Evolutionary conservation across 1,140 invertebrate genomes (phyloP).

Genomic region (Pygmarrhopalites habei): DNA sequence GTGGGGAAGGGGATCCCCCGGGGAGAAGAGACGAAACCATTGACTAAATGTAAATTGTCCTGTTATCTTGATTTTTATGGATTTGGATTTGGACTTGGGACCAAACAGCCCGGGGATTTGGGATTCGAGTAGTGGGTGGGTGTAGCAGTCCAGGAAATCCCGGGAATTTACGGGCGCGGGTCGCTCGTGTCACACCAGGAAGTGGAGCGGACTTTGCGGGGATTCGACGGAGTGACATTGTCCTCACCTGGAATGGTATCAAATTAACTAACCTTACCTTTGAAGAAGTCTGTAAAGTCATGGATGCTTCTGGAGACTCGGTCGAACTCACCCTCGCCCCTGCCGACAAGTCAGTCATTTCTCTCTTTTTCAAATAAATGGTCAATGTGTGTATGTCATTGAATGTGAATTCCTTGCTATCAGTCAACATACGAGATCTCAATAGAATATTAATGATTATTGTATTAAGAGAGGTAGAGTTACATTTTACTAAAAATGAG

Average conservation of each 20-base stretch:
- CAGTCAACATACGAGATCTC: too few species aligned
- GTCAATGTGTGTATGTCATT: neutral
- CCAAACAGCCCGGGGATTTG: constrained; percentile 80
- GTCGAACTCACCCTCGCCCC: constrained; percentile 56
- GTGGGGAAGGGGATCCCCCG: neutral
- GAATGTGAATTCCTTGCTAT: too few species aligned
- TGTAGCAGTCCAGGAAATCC: constrained; percentile 30
- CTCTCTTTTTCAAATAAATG: constrained; percentile 6
- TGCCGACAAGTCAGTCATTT: constrained; percentile 34
- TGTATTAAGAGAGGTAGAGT: too few species aligned
- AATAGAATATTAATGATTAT: too few species aligned
- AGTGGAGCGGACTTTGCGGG: constrained; percentile 82
- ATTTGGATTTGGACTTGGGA: too few species aligned
- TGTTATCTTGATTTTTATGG: neutral
- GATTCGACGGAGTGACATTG: constrained; percentile 71
- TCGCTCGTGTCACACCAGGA: constrained; percentile 82
- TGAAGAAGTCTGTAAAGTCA: constrained; percentile 75
- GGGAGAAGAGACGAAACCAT: neutral
- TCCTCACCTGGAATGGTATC: constrained; percentile 75
- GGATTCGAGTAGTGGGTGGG: constrained; percentile 86
- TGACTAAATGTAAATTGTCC: neutral
- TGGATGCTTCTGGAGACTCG: constrained; percentile 70
- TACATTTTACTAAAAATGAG: too few species aligned
- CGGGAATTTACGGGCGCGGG: constrained; percentile 66
- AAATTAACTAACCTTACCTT: constrained; percentile 79